Evolutionary conservation across 2,113 vertebrate genomes (phyloP), one percentile per base, ranked within the genome.

Genomic region (Mixornis gularis): DNA sequence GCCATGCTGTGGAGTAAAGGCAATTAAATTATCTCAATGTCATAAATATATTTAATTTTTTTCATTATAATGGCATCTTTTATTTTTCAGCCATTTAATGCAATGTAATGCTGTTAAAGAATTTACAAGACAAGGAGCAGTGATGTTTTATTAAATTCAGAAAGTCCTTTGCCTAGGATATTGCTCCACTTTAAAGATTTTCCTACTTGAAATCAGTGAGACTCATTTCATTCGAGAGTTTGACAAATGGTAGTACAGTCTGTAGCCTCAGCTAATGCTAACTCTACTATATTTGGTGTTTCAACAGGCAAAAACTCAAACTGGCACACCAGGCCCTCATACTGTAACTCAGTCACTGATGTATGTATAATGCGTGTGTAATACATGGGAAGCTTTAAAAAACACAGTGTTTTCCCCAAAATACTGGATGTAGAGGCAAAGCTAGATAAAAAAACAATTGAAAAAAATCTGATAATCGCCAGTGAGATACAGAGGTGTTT

Each of bases 141-240:
- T 19, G 4, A 77, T 25, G 36, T 22, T 91, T 89, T 88, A 83
- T 80, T 90, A 60, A 85, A 90, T 77, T 68, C 64, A 80, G 0
- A 13, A 73, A 51, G 13, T 70, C 26, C 24, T 84, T 90, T 78
- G 60, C 43, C 30, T 71, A 32, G 43, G 56, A 48, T 77, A 63
- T 83, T 79, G 18, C 55, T 82, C 43, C 68, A 51, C 43, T 85
- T 49, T 5, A 52, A 69, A 53, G 32, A 58, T 72, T 81, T 53
- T 72, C 49, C 44, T 56, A 7, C 41, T 82, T 49, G 44, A 71
- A 78, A 40, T 55, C 27, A 46, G 18, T 36, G 58, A 81, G 26
- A 52, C 19, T 79, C 36, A 36, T 59, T 87, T 77, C 12, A 77
- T 80, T 93, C 36, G 34, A 7, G 41, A 56, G 30, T 66, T 80